These are phyloP conservation scores for Megamerina dolium DNA, from an alignment of 2,888 invertebrate species.

Conservation along the genomic window DNA sequence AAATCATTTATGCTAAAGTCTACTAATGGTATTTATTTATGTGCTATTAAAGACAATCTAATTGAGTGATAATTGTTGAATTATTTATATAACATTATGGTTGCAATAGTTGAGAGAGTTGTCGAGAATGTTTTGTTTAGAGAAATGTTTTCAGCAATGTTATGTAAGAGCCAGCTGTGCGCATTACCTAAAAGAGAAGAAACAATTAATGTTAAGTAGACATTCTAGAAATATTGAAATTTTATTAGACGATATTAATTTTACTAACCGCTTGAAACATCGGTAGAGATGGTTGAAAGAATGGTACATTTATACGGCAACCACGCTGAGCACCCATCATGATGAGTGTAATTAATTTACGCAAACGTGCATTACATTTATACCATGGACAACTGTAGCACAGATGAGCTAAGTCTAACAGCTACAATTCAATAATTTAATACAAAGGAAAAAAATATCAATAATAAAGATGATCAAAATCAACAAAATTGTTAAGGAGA, in stretches of 20 bases:
- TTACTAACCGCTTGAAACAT: slow-evolving; percentile 5
- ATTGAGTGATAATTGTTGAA: too few species aligned
- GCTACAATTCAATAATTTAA: too few species aligned
- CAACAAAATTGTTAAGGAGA: not conserved
- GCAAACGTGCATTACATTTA: slow-evolving; percentile 3
- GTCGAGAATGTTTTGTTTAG: too few species aligned
- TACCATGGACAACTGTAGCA: slow-evolving; percentile 4
- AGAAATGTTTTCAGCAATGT: slow-evolving; percentile 5
- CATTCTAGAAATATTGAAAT: not conserved
- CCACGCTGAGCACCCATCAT: slow-evolving; percentile 6
- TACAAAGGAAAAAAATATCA: not conserved
- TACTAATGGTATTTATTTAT: slow-evolving; percentile 33
- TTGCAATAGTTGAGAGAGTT: too few species aligned
- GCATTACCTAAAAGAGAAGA: slow-evolving; percentile 1
- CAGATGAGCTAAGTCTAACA: not conserved
- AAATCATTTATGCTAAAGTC: slow-evolving; percentile 41
- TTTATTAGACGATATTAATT: too few species aligned
- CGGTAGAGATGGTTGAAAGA: slow-evolving; percentile 3
- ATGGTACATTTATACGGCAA: not conserved
- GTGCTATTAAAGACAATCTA: slow-evolving; percentile 23
- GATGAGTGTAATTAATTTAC: not conserved
- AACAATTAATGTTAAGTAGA: not conserved
- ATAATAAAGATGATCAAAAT: too few species aligned
- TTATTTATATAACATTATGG: too few species aligned
- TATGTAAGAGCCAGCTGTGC: slow-evolving; percentile 7